Percentiles rank a stretch among this genome's conserved stretches.
phyloP scores from a whole-genome alignment of 2,113 vertebrate species.

The Nycticryphes semicollaris region DNA sequence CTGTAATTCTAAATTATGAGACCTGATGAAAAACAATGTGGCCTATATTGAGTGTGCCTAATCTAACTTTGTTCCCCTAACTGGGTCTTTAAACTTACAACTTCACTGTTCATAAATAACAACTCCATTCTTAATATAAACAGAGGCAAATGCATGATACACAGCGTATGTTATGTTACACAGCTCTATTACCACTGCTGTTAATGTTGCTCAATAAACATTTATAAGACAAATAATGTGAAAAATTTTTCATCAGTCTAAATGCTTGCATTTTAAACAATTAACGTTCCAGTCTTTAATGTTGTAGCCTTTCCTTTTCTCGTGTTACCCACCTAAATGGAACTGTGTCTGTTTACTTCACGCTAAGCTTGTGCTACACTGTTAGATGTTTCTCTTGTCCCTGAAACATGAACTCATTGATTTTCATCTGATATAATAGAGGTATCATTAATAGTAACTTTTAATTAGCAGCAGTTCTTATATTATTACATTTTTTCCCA shows the following conservation, averaged over 20 bases:
- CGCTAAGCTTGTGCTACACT: neutral
- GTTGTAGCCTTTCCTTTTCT: neutral
- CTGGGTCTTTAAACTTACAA: conserved; percentile 18
- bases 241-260: conserved; percentile 1
- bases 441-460: neutral
- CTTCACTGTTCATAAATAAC: conserved; percentile 45
- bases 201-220: neutral
- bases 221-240: neutral
- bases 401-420: neutral
- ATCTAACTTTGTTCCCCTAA: conserved; percentile 9
- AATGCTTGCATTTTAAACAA: neutral
- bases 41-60: neutral
- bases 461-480: neutral
- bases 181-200: neutral
- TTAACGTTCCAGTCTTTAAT: neutral
- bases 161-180: neutral
- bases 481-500: neutral
- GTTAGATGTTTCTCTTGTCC: neutral
- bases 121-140: neutral
- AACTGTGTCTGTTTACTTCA: neutral
- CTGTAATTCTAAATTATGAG: conserved; percentile 6
- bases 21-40: neutral
- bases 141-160: neutral
- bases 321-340: neutral
- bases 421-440: neutral